phyloP scores from a whole-genome alignment of 2,888 invertebrate species.

The Plebejus anna region DNA sequence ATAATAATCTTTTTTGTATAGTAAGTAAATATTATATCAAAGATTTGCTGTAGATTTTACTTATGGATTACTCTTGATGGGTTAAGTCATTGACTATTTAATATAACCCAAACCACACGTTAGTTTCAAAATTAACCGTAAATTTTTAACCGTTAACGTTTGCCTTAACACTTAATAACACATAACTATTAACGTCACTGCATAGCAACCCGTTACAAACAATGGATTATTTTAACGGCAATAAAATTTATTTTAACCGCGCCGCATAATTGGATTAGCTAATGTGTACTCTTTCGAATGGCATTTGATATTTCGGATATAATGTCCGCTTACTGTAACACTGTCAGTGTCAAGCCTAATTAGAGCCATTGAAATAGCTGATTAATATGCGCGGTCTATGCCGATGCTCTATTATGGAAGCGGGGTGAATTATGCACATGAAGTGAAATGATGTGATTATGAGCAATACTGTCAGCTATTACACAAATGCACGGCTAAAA shows the following conservation, averaged over 20 bases:
- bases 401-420: conserved; percentile 64
- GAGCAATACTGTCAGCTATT: conserved; percentile 49
- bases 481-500: conserved; percentile 21
- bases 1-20: no score
- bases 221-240: not conserved
- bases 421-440: conserved; percentile 59
- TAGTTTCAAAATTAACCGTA: no score
- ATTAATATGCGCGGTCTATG: conserved; percentile 73
- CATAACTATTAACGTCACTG: not conserved
- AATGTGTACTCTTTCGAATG: conserved; percentile 28
- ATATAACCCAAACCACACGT: no score
- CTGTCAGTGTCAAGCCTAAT: conserved; percentile 74
- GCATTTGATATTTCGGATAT: conserved; percentile 38
- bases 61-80: no score
- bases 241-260: conserved; percentile 7
- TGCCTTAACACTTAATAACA: no score
- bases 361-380: conserved; percentile 74
- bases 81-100: no score
- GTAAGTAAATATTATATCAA: no score
- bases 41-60: no score
- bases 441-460: conserved; percentile 60
- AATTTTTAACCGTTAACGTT: no score
- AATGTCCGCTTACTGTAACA: conserved; percentile 63
- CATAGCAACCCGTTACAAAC: not conserved
- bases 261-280: conserved; percentile 21